Evolutionary conservation across 2,888 invertebrate species (phyloP).

Genomic region (Coleophora deauratella): DNA sequence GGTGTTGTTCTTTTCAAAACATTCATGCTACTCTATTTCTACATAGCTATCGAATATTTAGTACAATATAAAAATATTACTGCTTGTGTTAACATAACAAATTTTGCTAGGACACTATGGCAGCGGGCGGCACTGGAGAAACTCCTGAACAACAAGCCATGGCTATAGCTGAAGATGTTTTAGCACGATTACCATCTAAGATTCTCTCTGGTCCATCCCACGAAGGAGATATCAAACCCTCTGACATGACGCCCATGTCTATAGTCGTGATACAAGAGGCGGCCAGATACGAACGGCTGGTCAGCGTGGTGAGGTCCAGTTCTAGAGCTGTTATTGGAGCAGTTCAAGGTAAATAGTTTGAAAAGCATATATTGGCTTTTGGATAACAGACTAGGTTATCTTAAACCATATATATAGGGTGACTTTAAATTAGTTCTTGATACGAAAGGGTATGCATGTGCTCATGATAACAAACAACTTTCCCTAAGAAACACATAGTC

Average conservation of each 20-base stretch:
- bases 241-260: constrained; percentile 92
- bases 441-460: too few relatives aligned
- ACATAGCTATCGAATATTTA: too few relatives aligned
- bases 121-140: constrained; percentile 73
- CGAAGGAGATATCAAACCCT: constrained; percentile 82
- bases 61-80: too few relatives aligned
- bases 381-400: too few relatives aligned
- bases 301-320: constrained; percentile 82
- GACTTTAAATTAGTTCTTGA: too few relatives aligned
- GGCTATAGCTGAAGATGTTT: constrained; percentile 85
- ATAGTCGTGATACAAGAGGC: constrained; percentile 93
- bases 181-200: constrained; percentile 81
- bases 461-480: too few relatives aligned
- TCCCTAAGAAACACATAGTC: too few relatives aligned
- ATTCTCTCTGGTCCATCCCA: constrained; percentile 78
- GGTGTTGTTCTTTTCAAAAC: too few relatives aligned
- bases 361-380: background rate
- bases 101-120: constrained; percentile 73
- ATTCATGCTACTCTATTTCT: too few relatives aligned
- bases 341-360: constrained; percentile 80
- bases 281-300: constrained; percentile 83
- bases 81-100: too few relatives aligned
- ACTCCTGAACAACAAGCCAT: constrained; percentile 87
- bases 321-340: constrained; percentile 87
- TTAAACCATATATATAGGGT: too few relatives aligned